These are phyloP conservation scores for Itoplectis maculator DNA, from an alignment of 2,888 invertebrate genomes.

Conservation along the genomic window DNA sequence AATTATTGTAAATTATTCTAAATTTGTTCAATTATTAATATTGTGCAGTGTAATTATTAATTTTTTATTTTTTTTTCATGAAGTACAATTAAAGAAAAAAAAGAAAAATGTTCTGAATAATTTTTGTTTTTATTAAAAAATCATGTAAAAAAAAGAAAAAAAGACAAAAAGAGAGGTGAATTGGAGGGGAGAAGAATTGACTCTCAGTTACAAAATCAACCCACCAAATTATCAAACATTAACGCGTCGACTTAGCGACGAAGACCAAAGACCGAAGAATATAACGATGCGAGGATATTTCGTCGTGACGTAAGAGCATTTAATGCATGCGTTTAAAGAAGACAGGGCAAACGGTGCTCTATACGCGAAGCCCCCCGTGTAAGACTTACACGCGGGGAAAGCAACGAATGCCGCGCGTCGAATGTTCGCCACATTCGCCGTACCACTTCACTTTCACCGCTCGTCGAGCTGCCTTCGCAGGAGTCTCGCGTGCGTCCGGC, in stretches of 20 bases:
- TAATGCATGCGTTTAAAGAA: constrained; percentile 81
- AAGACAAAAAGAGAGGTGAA: neutral
- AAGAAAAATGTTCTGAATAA: too few relatives aligned
- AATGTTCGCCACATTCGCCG: constrained; percentile 9
- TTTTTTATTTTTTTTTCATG: too few relatives aligned
- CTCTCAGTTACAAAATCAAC: too few relatives aligned
- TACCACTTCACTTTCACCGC: constrained; percentile 80
- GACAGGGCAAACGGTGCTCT: constrained; percentile 74
- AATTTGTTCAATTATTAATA: too few relatives aligned
- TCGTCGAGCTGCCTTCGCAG: constrained; percentile 30
- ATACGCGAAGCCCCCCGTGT: too few relatives aligned
- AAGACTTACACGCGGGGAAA: too few relatives aligned
- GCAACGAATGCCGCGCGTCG: constrained; percentile 72
- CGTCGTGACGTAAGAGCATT: constrained; percentile 79
- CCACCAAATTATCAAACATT: neutral
- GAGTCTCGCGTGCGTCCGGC: constrained; percentile 51
- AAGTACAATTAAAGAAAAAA: too few relatives aligned
- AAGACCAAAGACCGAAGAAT: neutral
- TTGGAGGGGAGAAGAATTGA: too few relatives aligned
- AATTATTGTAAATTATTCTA: too few relatives aligned
- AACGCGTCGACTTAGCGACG: neutral
- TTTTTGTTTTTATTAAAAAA: too few relatives aligned
- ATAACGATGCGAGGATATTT: constrained; percentile 52
- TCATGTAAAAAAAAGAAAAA: too few relatives aligned
- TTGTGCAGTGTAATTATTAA: too few relatives aligned